Evolutionary conservation across 1,140 invertebrate species (phyloP), one percentile per base, ranked within the genome.

Genomic region (Lamellibrachia luymesi): DNA sequence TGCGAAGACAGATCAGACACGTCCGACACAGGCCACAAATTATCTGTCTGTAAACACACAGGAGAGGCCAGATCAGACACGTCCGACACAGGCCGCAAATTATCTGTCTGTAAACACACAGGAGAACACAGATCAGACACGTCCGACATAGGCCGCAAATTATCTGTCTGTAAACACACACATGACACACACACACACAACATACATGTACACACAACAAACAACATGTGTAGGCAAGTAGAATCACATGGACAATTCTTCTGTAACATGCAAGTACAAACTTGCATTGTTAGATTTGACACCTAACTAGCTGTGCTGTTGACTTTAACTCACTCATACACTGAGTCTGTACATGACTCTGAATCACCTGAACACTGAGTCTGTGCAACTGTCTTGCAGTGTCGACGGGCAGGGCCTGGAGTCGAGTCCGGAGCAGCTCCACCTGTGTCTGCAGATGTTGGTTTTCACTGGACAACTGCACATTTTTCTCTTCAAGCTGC

Each of bases 401-500:
- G 27, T 50, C 4, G n/a, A 10, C 25, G 13, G 92, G 92, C 10
- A 92, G 92, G 8, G 92, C 92, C 51, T 92, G 92, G 27, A 92
- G 52, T 50, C 51, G 50, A 2, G 27, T 10, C 7, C 92, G 92
- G 51, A 92, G 92, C 49, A 10, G 7, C 27, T 92, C 92, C 49
- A 92, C 52, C 51, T 92, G 92, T 13, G 27, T 52, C 50, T 52
- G 50, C 27, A 92, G 52, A n/a, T 13, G 52, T 17, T 56, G 2
- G 50, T 92, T 92, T 25, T 92, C 92, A 7, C 27, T 2, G 17
- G 50, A 38, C 49, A 51, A 52, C 50, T 64, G 50, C 27, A 38
- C 92, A 52, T 13, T 92, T 50, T 92, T 38, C 2, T 92, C 50
- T 52, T 92, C 92, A 27, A 92, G 52, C 92, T 92, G 64, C 64